Evolutionary conservation across 2,113 vertebrate genomes (phyloP).

Genomic region (Chrysochloris asiatica): DNA sequence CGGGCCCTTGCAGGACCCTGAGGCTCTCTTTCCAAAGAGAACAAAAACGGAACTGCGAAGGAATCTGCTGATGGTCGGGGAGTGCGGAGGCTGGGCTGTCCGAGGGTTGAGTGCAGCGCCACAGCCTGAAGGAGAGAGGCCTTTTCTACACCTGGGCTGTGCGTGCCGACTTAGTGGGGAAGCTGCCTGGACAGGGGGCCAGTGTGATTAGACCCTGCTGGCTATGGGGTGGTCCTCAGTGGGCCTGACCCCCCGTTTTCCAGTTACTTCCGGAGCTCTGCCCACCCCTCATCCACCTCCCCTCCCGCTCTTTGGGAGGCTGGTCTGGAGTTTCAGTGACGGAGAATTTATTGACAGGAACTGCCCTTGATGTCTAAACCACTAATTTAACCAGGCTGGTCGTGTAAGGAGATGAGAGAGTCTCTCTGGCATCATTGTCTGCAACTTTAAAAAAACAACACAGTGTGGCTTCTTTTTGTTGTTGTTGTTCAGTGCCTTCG

Average conservation of each 20-base stretch:
- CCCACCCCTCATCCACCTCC: neutral
- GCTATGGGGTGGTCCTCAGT: neutral
- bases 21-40: neutral
- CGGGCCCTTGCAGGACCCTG: no score
- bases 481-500: no score
- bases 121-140: neutral
- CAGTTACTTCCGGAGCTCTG: neutral
- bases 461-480: no score
- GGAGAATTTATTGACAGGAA: conserved; percentile 36
- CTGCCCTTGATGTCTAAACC: conserved; percentile 27
- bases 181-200: neutral
- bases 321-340: conserved; percentile 11
- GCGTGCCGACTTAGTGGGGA: neutral
- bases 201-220: neutral
- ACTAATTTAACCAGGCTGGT: conserved; percentile 46
- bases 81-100: neutral
- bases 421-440: neutral
- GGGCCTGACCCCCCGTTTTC: neutral
- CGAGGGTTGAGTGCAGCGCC: neutral
- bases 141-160: neutral
- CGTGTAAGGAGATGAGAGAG: neutral
- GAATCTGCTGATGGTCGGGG: neutral
- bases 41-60: neutral
- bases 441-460: conserved; percentile 43
- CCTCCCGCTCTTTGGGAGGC: neutral